Evolutionary conservation across 2,113 vertebrate species (phyloP).

Genomic region (Cheilinus undulatus): DNA sequence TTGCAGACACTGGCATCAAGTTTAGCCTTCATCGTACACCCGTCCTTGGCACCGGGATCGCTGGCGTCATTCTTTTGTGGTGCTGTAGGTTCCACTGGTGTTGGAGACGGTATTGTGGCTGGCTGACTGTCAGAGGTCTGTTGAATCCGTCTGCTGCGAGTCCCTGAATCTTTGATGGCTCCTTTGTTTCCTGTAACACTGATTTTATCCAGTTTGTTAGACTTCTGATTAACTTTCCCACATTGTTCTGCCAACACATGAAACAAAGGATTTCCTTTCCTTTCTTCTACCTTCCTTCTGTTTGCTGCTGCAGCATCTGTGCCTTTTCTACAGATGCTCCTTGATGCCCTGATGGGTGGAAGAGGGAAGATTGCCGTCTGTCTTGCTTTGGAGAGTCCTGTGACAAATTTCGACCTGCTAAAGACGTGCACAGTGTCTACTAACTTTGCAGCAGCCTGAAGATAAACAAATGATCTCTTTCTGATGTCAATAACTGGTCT

Average conservation of each 20-base stretch:
- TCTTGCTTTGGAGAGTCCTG: conserved; percentile 27
- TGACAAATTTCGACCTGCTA: conserved; percentile 32
- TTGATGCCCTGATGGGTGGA: conserved; percentile 70
- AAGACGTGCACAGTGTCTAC: conserved; percentile 14
- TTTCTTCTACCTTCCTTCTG: not conserved
- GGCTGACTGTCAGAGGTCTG: conserved; percentile 29
- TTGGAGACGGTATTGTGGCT: conserved; percentile 11
- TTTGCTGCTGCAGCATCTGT: conserved; percentile 1
- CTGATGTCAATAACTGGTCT: not conserved
- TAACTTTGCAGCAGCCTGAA: conserved; percentile 19
- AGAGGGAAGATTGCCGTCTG: conserved; percentile 34
- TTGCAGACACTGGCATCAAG: conserved; percentile 23
- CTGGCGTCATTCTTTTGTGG: conserved; percentile 29
- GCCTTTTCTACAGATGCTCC: conserved; percentile 19
- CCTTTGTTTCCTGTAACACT: conserved; percentile 29
- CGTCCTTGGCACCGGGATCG: conserved; percentile 32
- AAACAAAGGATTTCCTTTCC: conserved; percentile 30
- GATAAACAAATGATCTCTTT: not conserved
- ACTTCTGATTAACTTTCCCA: conserved; percentile 11
- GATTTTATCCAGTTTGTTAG: conserved; percentile 21
- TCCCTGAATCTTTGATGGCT: conserved; percentile 3
- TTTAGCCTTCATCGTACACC: conserved; percentile 27
- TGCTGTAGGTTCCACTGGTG: conserved; percentile 10
- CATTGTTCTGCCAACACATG: conserved; percentile 3
- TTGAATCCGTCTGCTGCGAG: conserved; percentile 27